phyloP scores from a whole-genome alignment of 1,140 invertebrate genomes.

The Rhagoletis pomonella region DNA sequence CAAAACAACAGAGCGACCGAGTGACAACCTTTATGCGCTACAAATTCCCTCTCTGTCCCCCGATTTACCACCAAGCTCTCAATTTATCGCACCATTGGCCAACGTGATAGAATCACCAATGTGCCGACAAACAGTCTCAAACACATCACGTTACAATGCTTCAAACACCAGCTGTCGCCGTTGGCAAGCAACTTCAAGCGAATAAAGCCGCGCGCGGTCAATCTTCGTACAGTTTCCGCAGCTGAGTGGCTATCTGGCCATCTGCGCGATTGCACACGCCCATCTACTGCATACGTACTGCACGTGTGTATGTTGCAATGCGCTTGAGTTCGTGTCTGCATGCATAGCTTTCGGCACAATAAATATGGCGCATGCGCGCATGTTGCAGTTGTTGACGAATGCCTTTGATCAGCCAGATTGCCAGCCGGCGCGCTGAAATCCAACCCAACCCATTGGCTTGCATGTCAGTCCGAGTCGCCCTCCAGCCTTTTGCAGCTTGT shows the following conservation, averaged over 20 bases:
- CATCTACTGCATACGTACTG: background rate
- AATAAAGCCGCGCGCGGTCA: background rate
- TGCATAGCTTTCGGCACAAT: background rate
- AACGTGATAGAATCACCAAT: background rate
- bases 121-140: background rate
- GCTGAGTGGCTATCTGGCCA: background rate
- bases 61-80: background rate
- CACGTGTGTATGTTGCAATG: background rate
- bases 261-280: constrained; percentile 6
- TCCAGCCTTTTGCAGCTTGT: background rate
- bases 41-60: background rate
- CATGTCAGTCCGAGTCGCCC: background rate
- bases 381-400: constrained; percentile 14
- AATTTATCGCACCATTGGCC: constrained; percentile 15
- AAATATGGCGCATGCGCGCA: background rate
- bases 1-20: background rate
- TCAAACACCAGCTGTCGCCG: background rate
- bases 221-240: background rate
- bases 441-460: background rate
- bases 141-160: background rate
- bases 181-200: background rate
- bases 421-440: too few species aligned
- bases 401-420: constrained; percentile 6
- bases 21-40: background rate
- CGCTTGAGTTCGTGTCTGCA: background rate